Conservation (phyloP, 2,797 vertebrate genomes). For the Melanogrammus aeglefinus region DNA sequence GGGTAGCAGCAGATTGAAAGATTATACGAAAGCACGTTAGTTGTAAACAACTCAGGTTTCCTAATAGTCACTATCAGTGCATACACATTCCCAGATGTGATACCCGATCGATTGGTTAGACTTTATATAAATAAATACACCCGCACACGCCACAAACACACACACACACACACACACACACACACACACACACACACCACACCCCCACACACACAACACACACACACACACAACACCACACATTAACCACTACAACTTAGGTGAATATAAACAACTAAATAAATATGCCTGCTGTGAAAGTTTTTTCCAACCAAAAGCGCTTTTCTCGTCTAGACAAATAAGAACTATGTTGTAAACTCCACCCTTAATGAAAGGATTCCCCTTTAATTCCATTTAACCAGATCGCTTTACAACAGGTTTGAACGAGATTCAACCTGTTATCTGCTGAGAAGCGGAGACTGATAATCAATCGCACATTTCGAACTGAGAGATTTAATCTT, state of each 20-base stretch:
- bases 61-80: neutral
- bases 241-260: neutral
- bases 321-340: neutral
- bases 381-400: no score
- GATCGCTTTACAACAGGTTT: neutral
- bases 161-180: neutral
- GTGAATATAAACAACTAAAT: neutral
- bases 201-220: neutral
- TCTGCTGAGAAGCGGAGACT: neutral
- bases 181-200: no score
- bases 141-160: no score
- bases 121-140: neutral
- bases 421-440: neutral
- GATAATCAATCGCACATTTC: neutral
- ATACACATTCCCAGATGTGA: neutral
- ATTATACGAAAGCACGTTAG: neutral
- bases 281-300: neutral
- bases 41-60: neutral
- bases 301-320: neutral
- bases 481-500: neutral
- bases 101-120: neutral
- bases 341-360: neutral
- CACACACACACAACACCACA: neutral
- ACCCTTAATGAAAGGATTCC: no score
- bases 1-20: neutral